Evolutionary conservation across 2,113 vertebrate species (phyloP), one percentile per base, ranked within the genome.

Genomic region (Platichthys flesus): DNA sequence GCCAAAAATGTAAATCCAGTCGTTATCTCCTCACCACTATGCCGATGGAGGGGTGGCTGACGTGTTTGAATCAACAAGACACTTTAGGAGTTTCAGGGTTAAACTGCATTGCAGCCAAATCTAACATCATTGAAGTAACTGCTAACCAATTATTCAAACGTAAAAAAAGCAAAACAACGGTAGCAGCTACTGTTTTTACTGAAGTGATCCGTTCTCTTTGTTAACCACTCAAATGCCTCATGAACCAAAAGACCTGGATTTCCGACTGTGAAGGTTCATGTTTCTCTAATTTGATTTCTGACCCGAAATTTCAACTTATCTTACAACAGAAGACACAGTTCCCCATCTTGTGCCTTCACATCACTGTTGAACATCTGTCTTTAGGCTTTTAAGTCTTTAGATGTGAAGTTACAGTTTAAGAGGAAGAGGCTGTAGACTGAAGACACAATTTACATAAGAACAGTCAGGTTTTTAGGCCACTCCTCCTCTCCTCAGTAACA

Each of bases 331-430:
- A 45, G 13, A 54, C 28, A 52, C n/a, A 31, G 35, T 4, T 54
- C 54, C 23, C 24, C 56, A 15, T 9, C 4, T 72, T 26, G 18
- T 68, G 51, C 21, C 59, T 5, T 63, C 9, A 21, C 5, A 42
- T 51, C 16, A 16, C 24, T 13, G 2, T 8, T 28, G 10, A 23
- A 52, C 31, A 70, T 45, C 7, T 60, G 15, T n/a, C 9, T 9
- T 54, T 10, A 12, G 47, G 35, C 9, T 37, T 37, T 37, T 37
- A 37, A 57, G 24, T 21, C 45, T 69, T 51, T 57, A 54, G 54
- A 60, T 79, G 26, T 58, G n/a, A 73, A 51, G 9, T 55, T 23
- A 61, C 42, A 37, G 47, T 49, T 47, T 9, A 31, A 31, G 28
- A 4, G 45, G 45, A 47, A 47, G 12, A 47, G 9, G 35, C 7